Base-by-base conservation (phyloP, 1,140 invertebrate genomes). In the Drosophila carrolli region DNA sequence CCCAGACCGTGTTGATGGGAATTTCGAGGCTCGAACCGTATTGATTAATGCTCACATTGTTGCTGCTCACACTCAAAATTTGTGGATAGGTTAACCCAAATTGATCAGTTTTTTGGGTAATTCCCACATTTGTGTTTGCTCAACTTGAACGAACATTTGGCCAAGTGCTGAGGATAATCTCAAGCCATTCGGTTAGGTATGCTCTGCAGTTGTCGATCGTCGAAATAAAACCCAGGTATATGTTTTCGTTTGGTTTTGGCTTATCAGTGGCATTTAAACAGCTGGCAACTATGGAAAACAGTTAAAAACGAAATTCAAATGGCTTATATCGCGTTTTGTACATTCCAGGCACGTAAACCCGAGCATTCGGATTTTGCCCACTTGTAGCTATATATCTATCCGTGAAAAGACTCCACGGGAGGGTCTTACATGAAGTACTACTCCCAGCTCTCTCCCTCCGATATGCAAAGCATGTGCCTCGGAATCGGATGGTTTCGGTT, bases 241-340 rank as follows among this genome's bases (percentile, higher is more conserved):
- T 47, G 13, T 38, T 48, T 46, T 56, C 40, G 61, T 74, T 60
- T n/a, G 16, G 35, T 6, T 50, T 27, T 62, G 48, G 46, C 82
- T 78, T 85, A 85, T 85, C 82, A 76, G 66, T 86, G 68, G 56
- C 56, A 81, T 86, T 86, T 88, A 89, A 86, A 89, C 84, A 89
- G 84, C 79, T 32, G 29, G 50, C 5, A 37, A 35, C 60, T 47
- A 63, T 54, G 77, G 56, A 50, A 75, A 81, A 23, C 50, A 11
- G 27, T 66, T 59, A 51, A 48, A 63, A 53, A 57, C 43, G 53
- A 58, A 74, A 53, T 74, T 65, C 67, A 85, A 86, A 75, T 86
- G 65, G 46, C 48, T 44, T 16, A 78, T 62, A 32, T 58, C 27
- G 40, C 1, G 38, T 13, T n/a, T 32, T 16, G 38, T 29, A 63